These are phyloP conservation scores for Cylindroiulus punctatus DNA, from an alignment of 2,888 invertebrate species.

Conservation along the genomic window DNA sequence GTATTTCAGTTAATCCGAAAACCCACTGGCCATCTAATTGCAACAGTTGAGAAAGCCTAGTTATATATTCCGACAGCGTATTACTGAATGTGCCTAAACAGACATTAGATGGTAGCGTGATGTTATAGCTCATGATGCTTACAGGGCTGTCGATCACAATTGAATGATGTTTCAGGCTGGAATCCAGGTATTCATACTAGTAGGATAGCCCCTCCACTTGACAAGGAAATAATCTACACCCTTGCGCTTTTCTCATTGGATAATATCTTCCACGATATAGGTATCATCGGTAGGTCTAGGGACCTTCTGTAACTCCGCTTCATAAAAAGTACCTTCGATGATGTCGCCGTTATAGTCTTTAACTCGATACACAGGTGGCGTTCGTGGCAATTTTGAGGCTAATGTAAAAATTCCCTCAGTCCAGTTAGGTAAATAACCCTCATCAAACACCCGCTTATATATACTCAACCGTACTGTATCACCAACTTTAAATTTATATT, in stretches of 20 bases:
- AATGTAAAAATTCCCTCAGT: slow-evolving; percentile 61
- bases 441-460: slow-evolving; percentile 57
- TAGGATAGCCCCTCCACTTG: neutral
- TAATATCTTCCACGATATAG: slow-evolving; percentile 53
- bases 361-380: slow-evolving; percentile 61
- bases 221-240: neutral
- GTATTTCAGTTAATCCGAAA: neutral
- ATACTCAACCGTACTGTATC: slow-evolving; percentile 58
- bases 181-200: neutral
- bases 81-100: neutral
- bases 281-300: neutral
- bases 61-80: neutral
- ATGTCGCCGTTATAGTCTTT: slow-evolving; percentile 60
- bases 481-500: slow-evolving; percentile 51
- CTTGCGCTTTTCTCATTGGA: neutral
- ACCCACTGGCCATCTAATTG: neutral
- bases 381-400: slow-evolving; percentile 57
- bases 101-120: neutral
- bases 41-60: neutral
- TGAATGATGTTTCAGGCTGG: neutral
- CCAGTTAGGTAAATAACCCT: slow-evolving; percentile 53
- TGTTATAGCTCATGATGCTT: neutral
- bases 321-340: slow-evolving; percentile 61
- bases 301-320: slow-evolving; percentile 60
- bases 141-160: neutral